These are phyloP conservation scores for Macaca fascicularis DNA, from an alignment of 2,113 vertebrate species.

Conservation along the genomic window DNA sequence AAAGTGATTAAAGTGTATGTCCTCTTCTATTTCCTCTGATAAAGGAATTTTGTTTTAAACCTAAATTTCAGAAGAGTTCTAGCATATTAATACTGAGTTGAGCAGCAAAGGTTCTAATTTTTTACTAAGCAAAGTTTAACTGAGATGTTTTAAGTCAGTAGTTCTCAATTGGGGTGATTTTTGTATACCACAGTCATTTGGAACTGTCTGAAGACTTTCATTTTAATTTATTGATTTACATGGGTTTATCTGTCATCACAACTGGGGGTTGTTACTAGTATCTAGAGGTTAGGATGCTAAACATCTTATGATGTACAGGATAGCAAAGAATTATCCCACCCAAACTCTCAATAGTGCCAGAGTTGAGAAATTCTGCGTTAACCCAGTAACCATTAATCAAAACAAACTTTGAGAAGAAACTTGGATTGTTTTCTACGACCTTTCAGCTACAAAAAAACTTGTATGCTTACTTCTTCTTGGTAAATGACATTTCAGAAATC, in stretches of 20 bases:
- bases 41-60: slow-evolving; percentile 56
- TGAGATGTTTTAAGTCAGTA: background rate
- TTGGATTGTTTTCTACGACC: background rate
- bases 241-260: background rate
- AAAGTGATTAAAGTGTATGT: slow-evolving; percentile 21
- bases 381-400: background rate
- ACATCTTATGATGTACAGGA: background rate
- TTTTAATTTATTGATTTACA: background rate
- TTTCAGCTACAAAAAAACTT: background rate
- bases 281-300: background rate
- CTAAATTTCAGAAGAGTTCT: slow-evolving; percentile 4
- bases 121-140: background rate
- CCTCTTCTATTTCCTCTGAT: slow-evolving; percentile 37
- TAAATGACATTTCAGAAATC: slow-evolving; percentile 26
- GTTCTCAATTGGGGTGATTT: background rate
- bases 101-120: background rate
- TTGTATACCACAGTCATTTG: background rate
- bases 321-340: background rate
- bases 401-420: background rate
- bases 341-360: background rate
- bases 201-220: background rate
- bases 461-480: background rate
- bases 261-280: background rate
- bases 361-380: background rate
- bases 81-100: background rate